Conservation (phyloP, 1,140 invertebrate species). For the Acarapis woodi region DNA sequence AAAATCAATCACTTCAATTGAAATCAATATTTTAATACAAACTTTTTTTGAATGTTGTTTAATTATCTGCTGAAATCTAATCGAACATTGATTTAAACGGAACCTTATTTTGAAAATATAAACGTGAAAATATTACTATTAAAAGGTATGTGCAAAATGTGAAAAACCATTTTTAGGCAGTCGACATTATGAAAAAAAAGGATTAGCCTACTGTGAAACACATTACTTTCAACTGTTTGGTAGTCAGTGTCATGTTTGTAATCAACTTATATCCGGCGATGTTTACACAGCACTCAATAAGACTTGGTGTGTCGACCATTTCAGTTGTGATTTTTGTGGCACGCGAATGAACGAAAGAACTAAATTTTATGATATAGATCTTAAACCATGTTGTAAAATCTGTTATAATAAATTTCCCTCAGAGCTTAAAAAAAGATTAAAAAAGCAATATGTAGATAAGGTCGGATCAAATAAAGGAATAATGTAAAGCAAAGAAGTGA, state of each 20-base stretch:
- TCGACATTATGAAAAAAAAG: conserved; percentile 95
- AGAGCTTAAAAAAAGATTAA: conserved; percentile 56
- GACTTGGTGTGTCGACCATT: conserved; percentile 98
- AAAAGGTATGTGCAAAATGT: conserved; percentile 27
- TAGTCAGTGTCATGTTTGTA: conserved; percentile 92
- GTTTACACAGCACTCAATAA: conserved; percentile 95
- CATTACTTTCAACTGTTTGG: conserved; percentile 98
- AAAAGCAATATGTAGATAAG: conserved; percentile 19
- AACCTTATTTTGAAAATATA: no score
- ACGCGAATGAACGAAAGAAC: conserved; percentile 87
- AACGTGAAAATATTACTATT: no score
- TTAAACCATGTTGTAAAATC: conserved; percentile 90
- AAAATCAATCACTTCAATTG: no score
- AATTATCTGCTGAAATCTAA: no score
- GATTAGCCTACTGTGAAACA: conserved; percentile 91
- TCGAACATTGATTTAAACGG: no score
- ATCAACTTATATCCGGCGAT: conserved; percentile 88
- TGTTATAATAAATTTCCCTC: conserved; percentile 90
- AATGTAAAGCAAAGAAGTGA: no score
- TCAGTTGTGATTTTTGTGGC: conserved; percentile 93
- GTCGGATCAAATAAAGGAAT: conserved; percentile 1
- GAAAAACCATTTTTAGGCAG: conserved; percentile 97
- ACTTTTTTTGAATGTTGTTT: no score
- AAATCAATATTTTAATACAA: no score
- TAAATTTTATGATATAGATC: conserved; percentile 96